phyloP scores from a whole-genome alignment of 2,113 vertebrate species.

The Fulmarus glacialis region DNA sequence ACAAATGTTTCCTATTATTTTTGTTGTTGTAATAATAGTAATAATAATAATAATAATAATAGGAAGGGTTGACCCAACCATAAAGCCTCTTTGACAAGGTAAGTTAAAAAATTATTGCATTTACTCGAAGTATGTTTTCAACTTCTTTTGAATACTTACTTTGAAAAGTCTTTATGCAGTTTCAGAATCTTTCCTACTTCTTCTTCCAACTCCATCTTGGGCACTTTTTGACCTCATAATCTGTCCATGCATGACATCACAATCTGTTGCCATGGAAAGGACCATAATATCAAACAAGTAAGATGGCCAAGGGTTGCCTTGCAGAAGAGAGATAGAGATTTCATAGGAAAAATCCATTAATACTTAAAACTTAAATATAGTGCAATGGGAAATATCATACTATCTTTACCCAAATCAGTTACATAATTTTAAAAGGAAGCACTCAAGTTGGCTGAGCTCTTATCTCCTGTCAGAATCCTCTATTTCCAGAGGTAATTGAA shows the following conservation, averaged over 20 bases:
- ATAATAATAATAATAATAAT: not conserved
- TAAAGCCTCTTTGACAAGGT: not conserved
- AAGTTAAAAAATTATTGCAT: not conserved
- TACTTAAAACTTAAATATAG: constrained; percentile 57
- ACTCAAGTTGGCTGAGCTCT: constrained; percentile 4
- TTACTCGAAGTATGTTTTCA: not conserved
- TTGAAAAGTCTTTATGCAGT: not conserved
- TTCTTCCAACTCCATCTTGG: not conserved
- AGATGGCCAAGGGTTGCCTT: constrained; percentile 31
- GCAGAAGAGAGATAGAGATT: constrained; percentile 58
- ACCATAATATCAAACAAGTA: constrained; percentile 42
- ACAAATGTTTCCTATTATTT: not conserved
- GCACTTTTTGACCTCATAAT: constrained; percentile 52
- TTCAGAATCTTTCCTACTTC: constrained; percentile 26
- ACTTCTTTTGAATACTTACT: not conserved
- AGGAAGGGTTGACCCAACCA: not conserved
- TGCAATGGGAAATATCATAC: constrained; percentile 41
- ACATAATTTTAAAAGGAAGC: constrained; percentile 53
- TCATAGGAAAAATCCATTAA: constrained; percentile 51
- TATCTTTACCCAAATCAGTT: constrained; percentile 52
- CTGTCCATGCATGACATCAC: constrained; percentile 44
- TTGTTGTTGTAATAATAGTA: not conserved
- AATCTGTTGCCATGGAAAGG: constrained; percentile 41
- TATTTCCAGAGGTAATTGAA: constrained; percentile 46
- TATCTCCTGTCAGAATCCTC: constrained; percentile 36